Percentiles rank a stretch among this genome's conserved stretches.
Conservation (phyloP, 2,113 vertebrate species). For the Lathamus discolor region DNA sequence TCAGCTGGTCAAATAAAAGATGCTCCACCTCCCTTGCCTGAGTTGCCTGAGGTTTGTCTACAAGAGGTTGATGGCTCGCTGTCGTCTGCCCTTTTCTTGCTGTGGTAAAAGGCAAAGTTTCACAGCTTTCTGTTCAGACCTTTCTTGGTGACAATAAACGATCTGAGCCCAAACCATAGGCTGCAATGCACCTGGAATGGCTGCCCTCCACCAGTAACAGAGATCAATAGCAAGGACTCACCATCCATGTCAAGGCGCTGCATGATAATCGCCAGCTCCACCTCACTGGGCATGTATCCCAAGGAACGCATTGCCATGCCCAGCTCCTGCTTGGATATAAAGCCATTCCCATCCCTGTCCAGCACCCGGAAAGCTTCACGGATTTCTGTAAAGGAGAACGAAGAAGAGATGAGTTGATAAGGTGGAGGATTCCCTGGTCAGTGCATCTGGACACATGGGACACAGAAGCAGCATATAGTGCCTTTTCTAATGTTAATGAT, state of each 20-base stretch:
- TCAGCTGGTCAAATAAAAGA: background rate
- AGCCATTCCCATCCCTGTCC: conserved; percentile 97
- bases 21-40: rapidly evolving
- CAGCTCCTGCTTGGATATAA: conserved; percentile 99
- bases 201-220: background rate
- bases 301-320: conserved; percentile 99
- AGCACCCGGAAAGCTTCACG: conserved; percentile 95
- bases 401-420: background rate
- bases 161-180: rapidly evolving
- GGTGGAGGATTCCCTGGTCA: background rate
- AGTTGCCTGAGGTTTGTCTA: background rate
- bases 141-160: rapidly evolving
- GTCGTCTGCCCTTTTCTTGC: background rate
- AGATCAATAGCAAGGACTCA: conserved; percentile 61
- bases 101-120: background rate
- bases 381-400: conserved; percentile 84
- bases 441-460: background rate
- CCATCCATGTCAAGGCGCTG: conserved; percentile 99
- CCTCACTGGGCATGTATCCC: conserved; percentile 99
- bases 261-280: conserved; percentile 99
- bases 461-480: background rate
- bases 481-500: rapidly evolving
- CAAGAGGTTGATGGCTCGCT: rapidly evolving
- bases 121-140: background rate
- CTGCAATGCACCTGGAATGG: background rate